phyloP scores from a whole-genome alignment of 2,113 vertebrate species.

The Anseranas semipalmata region DNA sequence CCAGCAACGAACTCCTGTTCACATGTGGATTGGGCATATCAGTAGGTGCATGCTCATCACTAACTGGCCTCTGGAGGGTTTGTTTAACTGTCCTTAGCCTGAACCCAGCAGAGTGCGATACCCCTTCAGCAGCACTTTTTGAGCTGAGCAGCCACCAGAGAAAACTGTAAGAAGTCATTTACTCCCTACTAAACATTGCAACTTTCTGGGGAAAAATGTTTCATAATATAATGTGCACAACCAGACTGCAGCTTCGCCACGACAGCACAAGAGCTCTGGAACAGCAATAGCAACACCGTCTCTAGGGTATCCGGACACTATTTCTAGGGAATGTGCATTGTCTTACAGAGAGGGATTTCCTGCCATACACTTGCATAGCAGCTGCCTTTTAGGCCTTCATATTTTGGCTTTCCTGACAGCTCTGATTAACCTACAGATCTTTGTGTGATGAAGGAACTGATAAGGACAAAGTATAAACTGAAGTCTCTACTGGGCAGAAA shows the following conservation, averaged over 20 bases:
- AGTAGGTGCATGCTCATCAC: background rate
- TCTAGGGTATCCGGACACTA: background rate
- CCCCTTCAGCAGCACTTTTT: background rate
- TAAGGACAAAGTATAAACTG: background rate
- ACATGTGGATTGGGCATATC: background rate
- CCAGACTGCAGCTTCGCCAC: background rate
- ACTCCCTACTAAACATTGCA: background rate
- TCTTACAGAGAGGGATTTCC: background rate
- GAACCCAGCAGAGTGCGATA: background rate
- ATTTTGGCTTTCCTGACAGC: background rate
- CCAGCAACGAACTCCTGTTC: background rate
- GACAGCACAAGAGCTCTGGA: background rate
- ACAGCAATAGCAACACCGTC: background rate
- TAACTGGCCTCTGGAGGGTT: background rate
- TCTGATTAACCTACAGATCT: background rate
- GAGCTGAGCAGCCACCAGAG: background rate
- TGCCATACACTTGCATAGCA: background rate
- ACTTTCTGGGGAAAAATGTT: background rate
- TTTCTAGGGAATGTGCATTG: background rate
- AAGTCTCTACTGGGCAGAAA: background rate
- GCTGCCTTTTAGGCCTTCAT: background rate
- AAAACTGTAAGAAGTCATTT: background rate
- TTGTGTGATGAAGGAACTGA: background rate
- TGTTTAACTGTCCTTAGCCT: background rate
- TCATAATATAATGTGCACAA: rapidly evolving